phyloP scores from a whole-genome alignment of 2,888 invertebrate species.

The Drosophila rubida region DNA sequence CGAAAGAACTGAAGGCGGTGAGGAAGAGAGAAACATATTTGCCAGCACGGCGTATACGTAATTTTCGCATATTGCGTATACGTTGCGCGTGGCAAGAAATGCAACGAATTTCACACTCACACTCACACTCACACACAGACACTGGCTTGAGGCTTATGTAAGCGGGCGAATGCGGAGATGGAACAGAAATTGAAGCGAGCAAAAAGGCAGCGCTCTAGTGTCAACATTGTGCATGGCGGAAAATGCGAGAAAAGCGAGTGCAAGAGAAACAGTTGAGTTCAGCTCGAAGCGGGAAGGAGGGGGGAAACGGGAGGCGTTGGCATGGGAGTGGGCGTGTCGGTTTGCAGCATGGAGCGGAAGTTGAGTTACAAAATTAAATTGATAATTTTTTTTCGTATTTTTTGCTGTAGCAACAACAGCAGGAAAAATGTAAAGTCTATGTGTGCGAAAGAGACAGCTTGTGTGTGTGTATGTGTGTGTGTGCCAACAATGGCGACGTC shows the following conservation, averaged over 20 bases:
- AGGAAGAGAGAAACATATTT: conserved; percentile 61
- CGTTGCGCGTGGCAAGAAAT: conserved; percentile 60
- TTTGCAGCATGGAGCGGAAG: conserved; percentile 70
- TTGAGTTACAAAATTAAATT: conserved; percentile 81
- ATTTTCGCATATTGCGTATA: conserved; percentile 77
- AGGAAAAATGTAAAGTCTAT: conserved; percentile 43
- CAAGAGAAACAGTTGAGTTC: conserved; percentile 42
- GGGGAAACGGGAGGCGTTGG: not conserved
- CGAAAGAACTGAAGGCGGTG: too few relatives aligned
- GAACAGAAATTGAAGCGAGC: conserved; percentile 35
- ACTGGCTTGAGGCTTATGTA: conserved; percentile 67
- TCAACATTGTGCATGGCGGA: conserved; percentile 77
- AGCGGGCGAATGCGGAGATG: conserved; percentile 32
- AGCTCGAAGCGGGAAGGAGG: not conserved
- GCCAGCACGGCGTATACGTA: conserved; percentile 71
- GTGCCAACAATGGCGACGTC: conserved; percentile 71
- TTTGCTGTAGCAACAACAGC: not conserved
- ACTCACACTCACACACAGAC: conserved; percentile 19
- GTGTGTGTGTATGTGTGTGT: conserved; percentile 31
- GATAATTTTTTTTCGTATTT: conserved; percentile 65
- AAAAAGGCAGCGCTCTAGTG: conserved; percentile 67
- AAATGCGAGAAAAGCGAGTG: conserved; percentile 62
- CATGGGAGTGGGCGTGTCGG: conserved; percentile 53
- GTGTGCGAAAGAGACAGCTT: conserved; percentile 5
- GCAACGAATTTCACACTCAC: conserved; percentile 47